Evolutionary conservation across 1,140 invertebrate species (phyloP).

Genomic region (Megalopta genalis): DNA sequence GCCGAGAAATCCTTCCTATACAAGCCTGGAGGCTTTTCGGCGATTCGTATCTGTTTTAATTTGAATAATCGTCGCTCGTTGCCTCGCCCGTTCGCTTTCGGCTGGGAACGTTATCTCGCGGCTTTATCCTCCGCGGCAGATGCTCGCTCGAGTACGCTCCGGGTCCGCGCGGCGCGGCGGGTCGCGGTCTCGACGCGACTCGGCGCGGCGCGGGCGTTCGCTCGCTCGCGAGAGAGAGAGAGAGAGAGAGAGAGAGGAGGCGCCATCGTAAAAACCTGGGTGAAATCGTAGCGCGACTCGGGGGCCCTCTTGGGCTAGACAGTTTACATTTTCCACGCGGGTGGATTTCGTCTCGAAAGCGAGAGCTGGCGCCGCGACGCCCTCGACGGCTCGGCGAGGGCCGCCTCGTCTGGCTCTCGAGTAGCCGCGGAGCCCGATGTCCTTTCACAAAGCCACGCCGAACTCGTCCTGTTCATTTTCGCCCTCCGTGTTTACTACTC

Average conservation of each 20-base stretch:
- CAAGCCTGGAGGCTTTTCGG: constrained; percentile 3
- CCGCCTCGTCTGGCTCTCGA: constrained; percentile 29
- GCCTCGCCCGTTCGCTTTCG: constrained; percentile 5
- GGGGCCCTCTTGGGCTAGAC: not conserved
- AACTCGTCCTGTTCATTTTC: constrained; percentile 13
- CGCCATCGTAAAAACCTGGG: not conserved
- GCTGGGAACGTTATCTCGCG: constrained; percentile 5
- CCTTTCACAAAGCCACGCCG: constrained; percentile 30
- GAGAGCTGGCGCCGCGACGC: constrained; percentile 57
- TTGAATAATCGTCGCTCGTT: constrained; percentile 31
- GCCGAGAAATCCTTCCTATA: not conserved
- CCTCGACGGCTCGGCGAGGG: constrained; percentile 35
- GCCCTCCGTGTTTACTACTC: constrained; percentile 18
- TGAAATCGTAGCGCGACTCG: too few species aligned
- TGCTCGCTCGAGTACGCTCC: not conserved
- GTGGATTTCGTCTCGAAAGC: constrained; percentile 6
- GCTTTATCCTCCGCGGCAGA: constrained; percentile 17
- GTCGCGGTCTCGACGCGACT: too few species aligned
- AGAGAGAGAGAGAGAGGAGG: too few species aligned
- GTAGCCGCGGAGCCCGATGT: constrained; percentile 31
- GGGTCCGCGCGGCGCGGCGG: too few species aligned
- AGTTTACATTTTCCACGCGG: constrained; percentile 49
- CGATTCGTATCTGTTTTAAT: constrained; percentile 29
- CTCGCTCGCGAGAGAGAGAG: too few species aligned
- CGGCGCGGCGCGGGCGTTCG: too few species aligned